Evolutionary conservation across 2,888 invertebrate genomes (phyloP), one percentile per base, ranked within the genome.

Genomic region (Notodonta ziczac): DNA sequence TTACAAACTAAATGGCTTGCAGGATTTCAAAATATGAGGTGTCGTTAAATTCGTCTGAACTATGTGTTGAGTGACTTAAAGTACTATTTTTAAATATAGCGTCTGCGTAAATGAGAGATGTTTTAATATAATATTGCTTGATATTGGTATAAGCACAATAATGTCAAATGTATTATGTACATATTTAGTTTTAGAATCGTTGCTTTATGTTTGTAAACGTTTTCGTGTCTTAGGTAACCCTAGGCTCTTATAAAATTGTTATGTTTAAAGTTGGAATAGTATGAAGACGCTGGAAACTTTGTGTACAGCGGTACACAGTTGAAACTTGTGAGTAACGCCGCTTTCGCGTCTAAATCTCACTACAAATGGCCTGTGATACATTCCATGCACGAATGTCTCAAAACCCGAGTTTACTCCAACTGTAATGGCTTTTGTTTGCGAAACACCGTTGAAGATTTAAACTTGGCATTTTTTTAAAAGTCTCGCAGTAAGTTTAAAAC

Each of bases 261-360:
- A 82, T 74, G 73, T 64, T 65, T 61, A 69, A 80, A 81, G 66
- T 82, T 82, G 58, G 63, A 68, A 62, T 62, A 59, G 62, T 59
- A 60, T 69, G 62, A 72, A 73, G 71, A 60, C 63, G 61, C 56
- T 65, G 57, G 57, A 69, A 77, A 79, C 72, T 80, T 74, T 65
- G 72, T 73, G 65, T 66, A 72, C 69, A 65, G 69, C 68, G 63
- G 58, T 67, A 59, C 62, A 59, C 59, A n/a, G 13, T 46, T 67
- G 40, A 63, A 72, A 75, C 65, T 75, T 69, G 69, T 67, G 60
- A 70, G 69, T 66, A 61, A 56, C 62, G 39, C 53, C 39, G 65
- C 35, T 65, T 71, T 71, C 63, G 63, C 62, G 54, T 58, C 58
- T 57, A 57, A 70, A 67, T 66, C 55, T 56, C 2, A 39, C 48